Percentiles rank a stretch among this genome's conserved stretches.
These are phyloP conservation scores for Dascyllus trimaculatus DNA, from an alignment of 2,113 vertebrate genomes.

Conservation along the genomic window DNA sequence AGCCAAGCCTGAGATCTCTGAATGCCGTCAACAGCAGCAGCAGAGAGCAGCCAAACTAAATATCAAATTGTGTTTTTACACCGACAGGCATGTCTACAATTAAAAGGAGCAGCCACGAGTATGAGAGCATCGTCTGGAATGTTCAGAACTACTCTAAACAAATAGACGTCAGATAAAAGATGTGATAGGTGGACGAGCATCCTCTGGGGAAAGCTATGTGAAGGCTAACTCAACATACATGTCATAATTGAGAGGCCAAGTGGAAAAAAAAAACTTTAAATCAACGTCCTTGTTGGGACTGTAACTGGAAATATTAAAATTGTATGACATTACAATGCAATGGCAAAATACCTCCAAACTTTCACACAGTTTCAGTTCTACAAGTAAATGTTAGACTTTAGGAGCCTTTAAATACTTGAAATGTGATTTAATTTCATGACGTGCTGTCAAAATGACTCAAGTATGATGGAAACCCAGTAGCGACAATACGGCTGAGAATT, in stretches of 20 bases:
- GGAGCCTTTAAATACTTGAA: too few species aligned
- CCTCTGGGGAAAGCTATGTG: background rate
- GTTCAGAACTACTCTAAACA: background rate
- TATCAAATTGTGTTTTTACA: background rate
- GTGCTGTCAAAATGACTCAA: too few species aligned
- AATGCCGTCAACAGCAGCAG: constrained; percentile 2
- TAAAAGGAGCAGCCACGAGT: constrained; percentile 8
- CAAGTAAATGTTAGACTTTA: too few species aligned
- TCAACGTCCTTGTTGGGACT: background rate
- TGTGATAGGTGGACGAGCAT: background rate
- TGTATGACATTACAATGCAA: too few species aligned
- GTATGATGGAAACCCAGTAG: background rate
- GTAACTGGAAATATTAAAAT: background rate
- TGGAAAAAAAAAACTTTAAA: background rate
- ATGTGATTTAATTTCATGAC: too few species aligned
- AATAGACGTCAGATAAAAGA: background rate
- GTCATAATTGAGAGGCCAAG: background rate
- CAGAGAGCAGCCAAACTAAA: background rate
- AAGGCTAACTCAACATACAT: constrained; percentile 9
- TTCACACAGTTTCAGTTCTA: too few species aligned
- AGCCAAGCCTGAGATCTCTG: constrained; percentile 45
- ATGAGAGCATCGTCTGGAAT: constrained; percentile 24
- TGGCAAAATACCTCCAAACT: too few species aligned
- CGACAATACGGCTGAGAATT: background rate
- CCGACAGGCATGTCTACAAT: background rate